Evolutionary conservation across 2,797 vertebrate genomes (phyloP).

Genomic region (Mus caroli): DNA sequence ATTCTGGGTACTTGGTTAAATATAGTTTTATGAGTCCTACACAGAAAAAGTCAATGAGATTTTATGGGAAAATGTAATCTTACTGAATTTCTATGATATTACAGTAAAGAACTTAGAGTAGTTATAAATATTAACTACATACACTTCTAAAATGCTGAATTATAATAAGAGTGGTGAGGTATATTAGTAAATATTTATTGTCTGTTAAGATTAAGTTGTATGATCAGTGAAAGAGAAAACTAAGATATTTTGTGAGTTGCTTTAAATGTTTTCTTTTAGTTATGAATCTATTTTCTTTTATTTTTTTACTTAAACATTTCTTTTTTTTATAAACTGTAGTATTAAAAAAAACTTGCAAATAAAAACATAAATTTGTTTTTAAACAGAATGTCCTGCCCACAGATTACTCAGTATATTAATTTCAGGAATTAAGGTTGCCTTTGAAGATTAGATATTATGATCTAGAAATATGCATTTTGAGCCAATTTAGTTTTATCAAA

Average conservation of each 20-base stretch:
- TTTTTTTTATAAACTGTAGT: background rate
- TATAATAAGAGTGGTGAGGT: background rate
- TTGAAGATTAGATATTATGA: conserved; percentile 32
- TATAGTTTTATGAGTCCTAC: conserved; percentile 17
- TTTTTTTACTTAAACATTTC: background rate
- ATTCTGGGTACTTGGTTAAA: conserved; percentile 2
- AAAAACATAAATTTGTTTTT: conserved; percentile 17
- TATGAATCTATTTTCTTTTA: background rate
- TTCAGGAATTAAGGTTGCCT: conserved; percentile 26
- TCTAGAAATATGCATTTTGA: conserved; percentile 38
- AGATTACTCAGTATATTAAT: conserved; percentile 4
- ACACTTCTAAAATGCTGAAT: conserved; percentile 45
- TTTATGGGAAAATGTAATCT: conserved; percentile 41
- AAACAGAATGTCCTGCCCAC: background rate
- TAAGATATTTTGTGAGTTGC: background rate
- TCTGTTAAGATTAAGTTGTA: conserved; percentile 47
- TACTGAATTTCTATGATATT: conserved; percentile 36
- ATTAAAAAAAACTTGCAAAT: background rate
- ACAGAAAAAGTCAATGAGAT: background rate
- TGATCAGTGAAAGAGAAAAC: conserved; percentile 50
- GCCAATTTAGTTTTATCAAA: conserved; percentile 42
- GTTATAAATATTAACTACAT: background rate
- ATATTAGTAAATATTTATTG: conserved; percentile 41
- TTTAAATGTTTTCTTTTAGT: background rate
- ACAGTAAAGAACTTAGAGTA: background rate